Conservation (phyloP, 2,888 invertebrate species). For the Myathropa florea region DNA sequence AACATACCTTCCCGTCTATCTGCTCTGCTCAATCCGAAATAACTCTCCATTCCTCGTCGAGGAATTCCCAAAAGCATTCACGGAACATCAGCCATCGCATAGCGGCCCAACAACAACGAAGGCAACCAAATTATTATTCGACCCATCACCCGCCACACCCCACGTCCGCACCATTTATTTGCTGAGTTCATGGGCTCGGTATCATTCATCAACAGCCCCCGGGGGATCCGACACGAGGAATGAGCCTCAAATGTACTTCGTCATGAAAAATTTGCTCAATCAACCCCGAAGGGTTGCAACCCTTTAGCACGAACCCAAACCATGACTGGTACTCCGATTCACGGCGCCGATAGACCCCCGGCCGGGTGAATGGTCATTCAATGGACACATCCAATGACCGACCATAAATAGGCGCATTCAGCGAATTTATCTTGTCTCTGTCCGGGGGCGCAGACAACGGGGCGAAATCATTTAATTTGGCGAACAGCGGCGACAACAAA, state of each 20-base stretch:
- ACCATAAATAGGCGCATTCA: background rate
- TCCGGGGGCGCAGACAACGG: background rate
- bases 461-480: background rate
- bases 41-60: background rate
- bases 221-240: background rate
- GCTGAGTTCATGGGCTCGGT: background rate
- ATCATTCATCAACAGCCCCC: background rate
- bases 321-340: background rate
- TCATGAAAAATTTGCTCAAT: background rate
- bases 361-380: background rate
- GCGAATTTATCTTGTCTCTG: background rate
- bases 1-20: background rate
- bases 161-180: background rate
- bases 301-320: background rate
- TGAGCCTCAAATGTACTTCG: background rate
- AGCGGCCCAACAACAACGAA: background rate
- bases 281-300: background rate
- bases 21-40: background rate
- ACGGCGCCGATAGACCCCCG: background rate
- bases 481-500: background rate
- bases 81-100: background rate
- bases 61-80: background rate
- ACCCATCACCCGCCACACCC: background rate
- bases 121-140: background rate
- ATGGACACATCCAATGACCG: background rate